These are phyloP conservation scores for Thalassaphorura encarpata DNA, from an alignment of 1,140 invertebrate genomes.

Conservation along the genomic window DNA sequence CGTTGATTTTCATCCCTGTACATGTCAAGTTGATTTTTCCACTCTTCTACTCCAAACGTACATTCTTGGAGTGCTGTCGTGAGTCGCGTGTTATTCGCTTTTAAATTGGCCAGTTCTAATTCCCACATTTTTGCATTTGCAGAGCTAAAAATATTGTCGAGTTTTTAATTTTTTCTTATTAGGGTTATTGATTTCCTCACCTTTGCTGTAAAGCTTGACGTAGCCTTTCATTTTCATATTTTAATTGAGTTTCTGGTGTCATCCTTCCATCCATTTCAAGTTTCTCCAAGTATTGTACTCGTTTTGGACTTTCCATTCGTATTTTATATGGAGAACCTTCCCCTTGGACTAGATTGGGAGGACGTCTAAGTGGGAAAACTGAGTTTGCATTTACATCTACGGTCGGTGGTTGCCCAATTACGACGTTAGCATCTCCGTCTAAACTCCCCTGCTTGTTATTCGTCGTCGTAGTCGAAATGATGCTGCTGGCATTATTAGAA, in stretches of 20 bases:
- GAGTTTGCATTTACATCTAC: conserved; percentile 5
- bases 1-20: conserved; percentile 1
- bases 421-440: neutral
- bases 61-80: conserved; percentile 94
- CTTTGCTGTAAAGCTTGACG: conserved; percentile 91
- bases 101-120: conserved; percentile 87
- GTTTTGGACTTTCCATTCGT: conserved; percentile 35
- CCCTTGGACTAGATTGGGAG: conserved; percentile 14
- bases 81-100: conserved; percentile 88
- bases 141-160: neutral
- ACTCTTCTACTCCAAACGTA: conserved; percentile 94
- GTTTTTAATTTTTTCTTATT: neutral
- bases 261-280: conserved; percentile 24
- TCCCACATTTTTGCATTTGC: conserved; percentile 79
- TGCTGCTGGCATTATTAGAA: conserved; percentile 4
- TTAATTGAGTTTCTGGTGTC: conserved; percentile 72
- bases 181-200: conserved; percentile 42
- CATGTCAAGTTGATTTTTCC: conserved; percentile 77
- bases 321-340: conserved; percentile 34
- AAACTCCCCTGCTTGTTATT: too few relatives aligned
- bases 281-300: conserved; percentile 46
- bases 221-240: conserved; percentile 93
- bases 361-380: conserved; percentile 31
- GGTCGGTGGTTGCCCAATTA: neutral
- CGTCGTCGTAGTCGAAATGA: too few relatives aligned